Evolutionary conservation across 2,113 vertebrate genomes (phyloP), one percentile per base, ranked within the genome.

Genomic region (Sinocyclocheilus grahami): DNA sequence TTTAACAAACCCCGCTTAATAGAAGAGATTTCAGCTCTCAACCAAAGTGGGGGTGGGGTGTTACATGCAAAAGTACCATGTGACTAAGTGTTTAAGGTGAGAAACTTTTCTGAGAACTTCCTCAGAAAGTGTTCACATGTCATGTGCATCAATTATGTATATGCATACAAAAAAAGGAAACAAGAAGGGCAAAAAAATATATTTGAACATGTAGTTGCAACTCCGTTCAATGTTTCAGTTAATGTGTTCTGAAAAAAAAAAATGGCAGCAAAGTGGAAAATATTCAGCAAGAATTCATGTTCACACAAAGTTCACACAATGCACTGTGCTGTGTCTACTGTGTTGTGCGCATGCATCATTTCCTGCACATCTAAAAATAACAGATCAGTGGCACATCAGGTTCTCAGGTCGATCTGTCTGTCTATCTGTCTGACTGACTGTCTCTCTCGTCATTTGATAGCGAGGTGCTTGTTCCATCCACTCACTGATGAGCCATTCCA

Each of bases 281-380:
- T 16, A 18, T 55, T 37, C 65, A 71, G 63, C 18, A 83, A 53
- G 42, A 22, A 71, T 65, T 81, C 14, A 33, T 30, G 42, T 12
- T 55, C 53, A 55, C 20, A 63, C 20, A 63, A 82, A 39, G 63
- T 69, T 83, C 81, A 83, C 42, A 53, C 11, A 55, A 83, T 55
- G 62, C 16, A 33, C 27, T 30, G 46, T 71, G 81, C 37, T 78
- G 51, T 9, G 6, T 48, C 39, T 81, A 48, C 7, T 67, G 67
- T 83, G 77, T 74, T 62, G 69, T 63, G 65, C 55, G 65, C 72
- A 79, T 39, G 60, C 37, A 62, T 87, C 79, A 87, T 82, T 89
- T 91, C 87, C 90, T 90, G 87, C 33, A 72, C 8, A 60, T 72
- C 80, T 89, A 88, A 75, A 90, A 91, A 89, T 89, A 91, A 83